These are phyloP conservation scores for Montipora efflorescens DNA, from an alignment of 64 coral and sea anemone genomes.

Conservation along the genomic window DNA sequence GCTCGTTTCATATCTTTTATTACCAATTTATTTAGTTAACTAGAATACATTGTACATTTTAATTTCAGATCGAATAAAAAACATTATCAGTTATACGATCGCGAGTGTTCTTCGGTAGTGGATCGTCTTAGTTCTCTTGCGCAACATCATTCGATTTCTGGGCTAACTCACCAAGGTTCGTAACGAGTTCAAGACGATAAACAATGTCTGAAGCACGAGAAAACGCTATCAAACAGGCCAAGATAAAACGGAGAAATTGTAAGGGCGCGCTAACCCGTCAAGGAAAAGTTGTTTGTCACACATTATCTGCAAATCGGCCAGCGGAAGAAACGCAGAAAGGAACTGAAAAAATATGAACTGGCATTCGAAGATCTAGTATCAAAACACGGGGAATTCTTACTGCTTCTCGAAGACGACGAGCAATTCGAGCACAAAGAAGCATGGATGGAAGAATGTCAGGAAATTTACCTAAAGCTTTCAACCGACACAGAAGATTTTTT, in stretches of 20 bases:
- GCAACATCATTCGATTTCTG: conserved; percentile 28
- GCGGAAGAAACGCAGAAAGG: conserved; percentile 5
- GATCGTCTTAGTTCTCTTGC: background rate
- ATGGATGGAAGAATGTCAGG: conserved; percentile 14
- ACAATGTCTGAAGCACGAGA: conserved; percentile 22
- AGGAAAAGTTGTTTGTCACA: background rate
- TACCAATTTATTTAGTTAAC: no score
- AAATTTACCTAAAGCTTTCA: conserved; percentile 8
- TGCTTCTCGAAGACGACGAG: background rate
- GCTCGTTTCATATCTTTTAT: no score
- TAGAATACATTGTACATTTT: no score
- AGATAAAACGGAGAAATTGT: conserved; percentile 19
- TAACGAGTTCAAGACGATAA: conserved; percentile 22
- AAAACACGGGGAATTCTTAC: conserved; percentile 1
- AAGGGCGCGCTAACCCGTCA: conserved; percentile 22
- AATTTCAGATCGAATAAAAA: no score
- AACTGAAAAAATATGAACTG: conserved; percentile 10
- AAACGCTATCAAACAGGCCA: conserved; percentile 31
- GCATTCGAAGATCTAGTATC: background rate
- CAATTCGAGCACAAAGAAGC: conserved; percentile 17
- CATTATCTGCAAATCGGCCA: conserved; percentile 6
- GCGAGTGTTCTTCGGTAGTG: no score
- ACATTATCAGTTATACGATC: no score
- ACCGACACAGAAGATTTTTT: background rate
- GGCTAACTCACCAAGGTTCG: background rate